phyloP scores from a whole-genome alignment of 64 coral and sea anemone species.

The Montipora efflorescens region DNA sequence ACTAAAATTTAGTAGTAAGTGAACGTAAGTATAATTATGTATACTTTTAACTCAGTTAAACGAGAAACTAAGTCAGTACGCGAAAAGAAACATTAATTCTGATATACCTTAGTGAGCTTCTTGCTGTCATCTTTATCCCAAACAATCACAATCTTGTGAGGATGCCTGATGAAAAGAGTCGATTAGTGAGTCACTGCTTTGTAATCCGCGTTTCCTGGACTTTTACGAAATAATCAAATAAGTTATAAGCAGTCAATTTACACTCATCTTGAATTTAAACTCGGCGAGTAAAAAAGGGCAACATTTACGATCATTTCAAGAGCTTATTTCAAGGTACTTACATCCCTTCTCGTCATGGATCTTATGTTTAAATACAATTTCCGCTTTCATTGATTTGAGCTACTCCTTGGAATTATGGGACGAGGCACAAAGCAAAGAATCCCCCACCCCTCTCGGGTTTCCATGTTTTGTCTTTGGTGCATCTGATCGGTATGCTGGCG shows the following conservation, averaged over 20 bases:
- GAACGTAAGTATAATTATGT: background rate
- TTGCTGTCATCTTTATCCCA: background rate
- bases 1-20: background rate
- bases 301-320: too few relatives aligned
- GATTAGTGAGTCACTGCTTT: background rate
- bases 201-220: background rate
- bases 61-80: background rate
- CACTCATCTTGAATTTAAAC: background rate
- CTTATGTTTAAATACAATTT: too few relatives aligned
- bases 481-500: background rate
- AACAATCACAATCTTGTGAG: background rate
- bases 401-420: background rate
- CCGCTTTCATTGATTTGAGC: background rate
- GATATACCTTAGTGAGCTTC: background rate
- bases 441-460: background rate
- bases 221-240: background rate
- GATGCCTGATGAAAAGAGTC: background rate
- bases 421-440: background rate
- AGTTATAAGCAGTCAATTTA: background rate
- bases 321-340: background rate
- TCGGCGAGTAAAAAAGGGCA: too few relatives aligned
- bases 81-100: background rate
- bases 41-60: background rate
- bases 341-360: background rate
- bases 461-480: background rate